Base-by-base conservation (phyloP, 2,797 vertebrate genomes). In the Sebastolobus altivelis region DNA sequence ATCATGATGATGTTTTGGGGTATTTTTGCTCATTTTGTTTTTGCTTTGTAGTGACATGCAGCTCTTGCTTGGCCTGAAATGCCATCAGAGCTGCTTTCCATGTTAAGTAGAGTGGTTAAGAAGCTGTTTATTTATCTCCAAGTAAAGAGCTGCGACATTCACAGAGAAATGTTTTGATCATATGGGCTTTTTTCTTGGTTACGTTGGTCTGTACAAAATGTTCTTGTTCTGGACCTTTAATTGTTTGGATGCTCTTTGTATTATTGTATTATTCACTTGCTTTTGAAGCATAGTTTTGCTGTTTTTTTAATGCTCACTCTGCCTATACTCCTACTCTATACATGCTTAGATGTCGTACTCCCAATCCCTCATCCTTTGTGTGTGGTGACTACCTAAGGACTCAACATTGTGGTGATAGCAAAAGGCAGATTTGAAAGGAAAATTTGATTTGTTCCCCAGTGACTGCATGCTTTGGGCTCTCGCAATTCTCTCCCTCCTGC, bases 371-470 rank as follows among this genome's bases (percentile, higher is more conserved):
- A n/a, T 81, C 35, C 62, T 72, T 68, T 82, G 75, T 79, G 18
- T 55, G 72, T 58, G 54, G 60, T 49, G 6, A 70, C 63, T 79
- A 62, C 62, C 54, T 7, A 29, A 33, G 56, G 58, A 84, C 69
- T 84, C 37, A 71, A 35, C 66, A 73, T 29, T 79, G 73, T 73
- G n/a, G 56, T 58, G 54, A 38, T 31, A 59, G 71, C 33, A 46
- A 76, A 76, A 83, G 68, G 56, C 25, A n/a, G 31, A 79, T 80
- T 78, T 80, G 60, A 88, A 82, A 79, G 71, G 81, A 84, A 67
- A 81, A 74, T 83, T 43, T 49, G 63, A 87, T 85, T 84, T 86
- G 77, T 84, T 81, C 87, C 89, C 94, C 84, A 87, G 69, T 78
- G 83, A 84, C 75, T 75, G 54, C 81, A 87, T 80, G 82, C 86